These are phyloP conservation scores for Amphimedon queenslandica DNA, from an alignment of 37 sponge, comb jelly and placozoan species.

Conservation along the genomic window DNA sequence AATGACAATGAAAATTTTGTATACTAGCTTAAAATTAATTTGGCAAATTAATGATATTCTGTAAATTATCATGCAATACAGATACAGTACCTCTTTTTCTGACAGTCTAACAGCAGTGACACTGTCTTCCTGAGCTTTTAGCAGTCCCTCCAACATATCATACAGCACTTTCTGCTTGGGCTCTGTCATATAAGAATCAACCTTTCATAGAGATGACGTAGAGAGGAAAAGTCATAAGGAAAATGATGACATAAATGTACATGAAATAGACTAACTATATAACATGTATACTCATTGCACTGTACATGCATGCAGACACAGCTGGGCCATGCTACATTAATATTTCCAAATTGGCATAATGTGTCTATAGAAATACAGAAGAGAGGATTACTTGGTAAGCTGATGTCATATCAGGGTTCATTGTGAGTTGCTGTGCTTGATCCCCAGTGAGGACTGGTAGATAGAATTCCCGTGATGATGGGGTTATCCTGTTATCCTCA, in stretches of 20 bases:
- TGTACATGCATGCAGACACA: not conserved
- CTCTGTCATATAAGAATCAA: conserved; percentile 58
- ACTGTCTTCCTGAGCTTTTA: conserved; percentile 62
- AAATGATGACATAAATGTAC: too few species aligned
- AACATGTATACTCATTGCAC: not conserved
- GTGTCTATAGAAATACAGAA: not conserved
- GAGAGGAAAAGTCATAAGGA: too few species aligned
- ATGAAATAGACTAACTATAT: too few species aligned
- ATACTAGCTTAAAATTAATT: too few species aligned
- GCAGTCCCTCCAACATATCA: conserved; percentile 50
- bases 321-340: not conserved
- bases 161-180: conserved; percentile 71
- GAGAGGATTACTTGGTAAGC: conserved; percentile 32
- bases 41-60: too few species aligned
- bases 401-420: conserved; percentile 39
- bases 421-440: conserved; percentile 40
- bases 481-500: conserved; percentile 72
- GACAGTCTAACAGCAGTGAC: conserved; percentile 49
- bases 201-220: conserved; percentile 32
- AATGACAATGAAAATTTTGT: too few species aligned
- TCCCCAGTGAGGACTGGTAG: conserved; percentile 61
- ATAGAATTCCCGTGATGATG: conserved; percentile 66
- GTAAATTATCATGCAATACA: too few species aligned
- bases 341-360: not conserved
- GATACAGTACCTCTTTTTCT: conserved; percentile 68